Evolutionary conservation across 1,140 invertebrate species (phyloP), one percentile per base, ranked within the genome.

Genomic region (Nomia melanderi): DNA sequence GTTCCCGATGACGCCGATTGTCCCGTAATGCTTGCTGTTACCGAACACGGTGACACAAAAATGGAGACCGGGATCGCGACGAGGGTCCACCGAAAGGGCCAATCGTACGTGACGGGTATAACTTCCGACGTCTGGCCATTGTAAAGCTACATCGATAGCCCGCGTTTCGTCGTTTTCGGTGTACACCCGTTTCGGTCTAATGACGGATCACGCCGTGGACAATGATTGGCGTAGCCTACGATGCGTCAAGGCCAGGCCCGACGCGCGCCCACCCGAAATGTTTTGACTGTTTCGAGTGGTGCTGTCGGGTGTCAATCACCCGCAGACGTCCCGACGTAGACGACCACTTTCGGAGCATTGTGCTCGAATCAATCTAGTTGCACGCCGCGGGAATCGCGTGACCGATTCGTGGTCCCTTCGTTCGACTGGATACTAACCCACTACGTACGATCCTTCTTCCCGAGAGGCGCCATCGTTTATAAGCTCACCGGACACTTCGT

Each of bases 251-350:
- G 86, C 82, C 86, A 87, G 86, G 71, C 71, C 64, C 62, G 77
- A 53, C 74, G 69, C 74, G 69, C 60, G 75, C 7, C 64, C 69
- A 53, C 78, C 77, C 80, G 81, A 84, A 86, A 86, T 86, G 85
- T 87, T 87, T 87, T 87, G 86, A 87, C 85, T 87, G 85, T 87
- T 87, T 86, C 86, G 86, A 87, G 86, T 86, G 83, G 74, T 47
- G 69, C 74, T 80, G 85, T 87, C 86, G 79, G 65, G 71, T 77
- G 86, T 87, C 86, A 85, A 86, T 87, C 86, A 87, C 71, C 33
- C 53, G 65, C 86, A 87, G 86, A 83, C 85, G 77, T 84, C 71
- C 69, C 75, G 85, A 86, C 86, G 85, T 85, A 83, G 77, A 83
- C 72, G 85, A 80, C 82, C 83, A 86, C 86, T 87, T 85, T 85